A percentile compares a stretch with the other conserved stretches of the same genome.
Evolutionary conservation across 2,113 vertebrate genomes (phyloP).

Genomic region (Stegostoma tigrinum): DNA sequence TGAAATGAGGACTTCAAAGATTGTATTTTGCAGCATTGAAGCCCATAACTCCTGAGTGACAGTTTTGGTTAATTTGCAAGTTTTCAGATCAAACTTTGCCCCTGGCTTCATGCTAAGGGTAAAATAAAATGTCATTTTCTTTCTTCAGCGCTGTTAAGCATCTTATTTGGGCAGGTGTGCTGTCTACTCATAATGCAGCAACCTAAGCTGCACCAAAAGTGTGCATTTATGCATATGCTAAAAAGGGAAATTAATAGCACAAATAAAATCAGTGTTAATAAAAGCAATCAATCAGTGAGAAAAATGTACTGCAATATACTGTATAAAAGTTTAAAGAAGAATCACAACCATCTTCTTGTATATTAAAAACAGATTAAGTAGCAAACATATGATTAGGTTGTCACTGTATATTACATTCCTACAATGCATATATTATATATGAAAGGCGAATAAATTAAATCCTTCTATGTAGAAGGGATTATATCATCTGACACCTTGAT

Average conservation of each 20-base stretch:
- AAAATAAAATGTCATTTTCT: constrained; percentile 86
- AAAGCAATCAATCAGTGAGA: constrained; percentile 69
- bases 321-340: constrained; percentile 71
- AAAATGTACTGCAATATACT: constrained; percentile 71
- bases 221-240: constrained; percentile 77
- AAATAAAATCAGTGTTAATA: constrained; percentile 75
- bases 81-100: constrained; percentile 89
- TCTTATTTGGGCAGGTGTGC: constrained; percentile 85
- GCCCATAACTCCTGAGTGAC: constrained; percentile 87
- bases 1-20: constrained; percentile 98
- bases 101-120: constrained; percentile 76
- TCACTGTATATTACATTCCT: constrained; percentile 60
- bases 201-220: constrained; percentile 70
- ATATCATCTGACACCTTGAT: constrained; percentile 15
- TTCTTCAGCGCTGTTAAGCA: constrained; percentile 76
- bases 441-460: constrained; percentile 36
- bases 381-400: constrained; percentile 68
- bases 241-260: constrained; percentile 64
- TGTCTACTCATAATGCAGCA: constrained; percentile 71
- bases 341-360: constrained; percentile 60
- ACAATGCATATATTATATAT: constrained; percentile 36
- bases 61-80: constrained; percentile 89
- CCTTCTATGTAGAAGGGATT: constrained; percentile 32
- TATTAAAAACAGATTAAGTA: constrained; percentile 70
- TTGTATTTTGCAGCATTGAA: constrained; percentile 91